Base-by-base conservation (phyloP, 2,888 invertebrate genomes). In the Antitype chi region DNA sequence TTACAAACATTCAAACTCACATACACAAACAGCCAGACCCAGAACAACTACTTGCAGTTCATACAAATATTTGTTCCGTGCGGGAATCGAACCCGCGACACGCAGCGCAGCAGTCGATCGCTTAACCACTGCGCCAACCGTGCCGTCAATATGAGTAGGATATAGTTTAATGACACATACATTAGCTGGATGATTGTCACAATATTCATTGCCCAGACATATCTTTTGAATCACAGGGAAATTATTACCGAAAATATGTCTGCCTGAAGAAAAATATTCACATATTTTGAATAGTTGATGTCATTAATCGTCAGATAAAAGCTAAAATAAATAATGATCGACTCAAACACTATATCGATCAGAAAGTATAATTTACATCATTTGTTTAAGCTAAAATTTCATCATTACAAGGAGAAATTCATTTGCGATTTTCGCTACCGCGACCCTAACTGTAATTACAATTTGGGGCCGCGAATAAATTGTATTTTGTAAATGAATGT, bases 401-500 rank as follows among this genome's bases (percentile, higher is more conserved):
- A 72, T 74, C 67, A 84, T 83, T 85, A 79, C 28, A 77, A 85
- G 62, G 59, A 62, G 60, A 67, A 87, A 85, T 78, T 75, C 52
- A 77, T 85, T 86, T 81, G 71, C 73, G 63, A 77, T 82, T 77
- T 72, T 85, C 72, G 60, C 78, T 69, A 85, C 78, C 80, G 64
- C 78, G 71, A 68, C 67, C 74, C 53, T 77, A 69, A 43, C 75
- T 74, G 73, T 78, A 85, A 87, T 88, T 85, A 85, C 80, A 76
- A 83, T 81, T 82, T 75, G 79, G 78, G 75, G 49, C 71, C 76
- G 47, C 57, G 69, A 84, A 81, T 87, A 85, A 88, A 88, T 88
- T 87, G 84, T 87, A 78, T 88, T 88, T 82, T 75, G 79, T 84
- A 84, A 87, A 87, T 87, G 89, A 88, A 88, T 88, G 87, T 82